Evolutionary conservation across 1,140 invertebrate genomes (phyloP).

Genomic region (Euura lappo): DNA sequence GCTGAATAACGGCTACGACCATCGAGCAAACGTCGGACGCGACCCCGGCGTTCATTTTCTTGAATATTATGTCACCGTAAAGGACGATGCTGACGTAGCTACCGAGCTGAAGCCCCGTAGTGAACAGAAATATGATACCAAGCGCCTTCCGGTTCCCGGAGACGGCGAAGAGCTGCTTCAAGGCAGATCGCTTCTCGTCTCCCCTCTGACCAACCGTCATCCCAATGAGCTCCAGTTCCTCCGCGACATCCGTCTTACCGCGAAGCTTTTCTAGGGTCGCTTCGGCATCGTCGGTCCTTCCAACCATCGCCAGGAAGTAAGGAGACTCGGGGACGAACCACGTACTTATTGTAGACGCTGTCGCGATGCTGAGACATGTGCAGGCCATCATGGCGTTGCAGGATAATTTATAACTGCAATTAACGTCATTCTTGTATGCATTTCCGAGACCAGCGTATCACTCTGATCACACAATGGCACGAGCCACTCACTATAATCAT

Average conservation of each 20-base stretch:
- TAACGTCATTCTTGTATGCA: no score
- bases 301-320: constrained; percentile 31
- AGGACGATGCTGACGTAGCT: constrained; percentile 75
- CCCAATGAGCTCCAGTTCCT: constrained; percentile 49
- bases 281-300: constrained; percentile 30
- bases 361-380: constrained; percentile 45
- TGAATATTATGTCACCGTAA: constrained; percentile 76
- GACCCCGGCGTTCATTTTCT: constrained; percentile 60
- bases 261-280: constrained; percentile 30
- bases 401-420: no score
- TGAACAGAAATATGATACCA: constrained; percentile 67
- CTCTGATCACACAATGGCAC: no score
- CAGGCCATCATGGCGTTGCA: constrained; percentile 28
- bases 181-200: constrained; percentile 4
- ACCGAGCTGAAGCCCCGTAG: constrained; percentile 74
- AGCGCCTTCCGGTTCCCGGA: constrained; percentile 69
- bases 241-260: constrained; percentile 33
- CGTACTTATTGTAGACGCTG: constrained; percentile 49
- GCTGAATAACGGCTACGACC: constrained; percentile 60
- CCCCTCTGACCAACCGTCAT: constrained; percentile 53
- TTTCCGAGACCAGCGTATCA: no score
- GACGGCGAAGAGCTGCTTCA: constrained; percentile 63
- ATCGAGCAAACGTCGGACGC: constrained; percentile 45
- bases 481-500: no score
- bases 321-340: constrained; percentile 62